These are phyloP conservation scores for Harpalus rubripes DNA, from an alignment of 2,888 invertebrate species.

Conservation along the genomic window DNA sequence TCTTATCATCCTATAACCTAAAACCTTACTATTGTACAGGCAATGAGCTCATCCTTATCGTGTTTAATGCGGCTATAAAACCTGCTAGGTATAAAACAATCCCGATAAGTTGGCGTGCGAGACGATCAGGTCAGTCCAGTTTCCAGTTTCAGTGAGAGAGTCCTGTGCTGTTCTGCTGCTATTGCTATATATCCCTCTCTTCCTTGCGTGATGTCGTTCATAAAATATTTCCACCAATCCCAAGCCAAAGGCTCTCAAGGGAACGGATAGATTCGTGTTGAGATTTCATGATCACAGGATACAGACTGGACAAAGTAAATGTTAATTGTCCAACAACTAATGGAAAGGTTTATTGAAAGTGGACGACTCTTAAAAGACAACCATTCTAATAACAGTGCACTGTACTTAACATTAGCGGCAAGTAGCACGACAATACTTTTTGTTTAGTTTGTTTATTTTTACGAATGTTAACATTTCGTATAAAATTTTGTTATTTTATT, in stretches of 20 bases:
- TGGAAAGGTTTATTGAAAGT: background rate
- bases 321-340: conserved; percentile 40
- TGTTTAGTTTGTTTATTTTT: too few species aligned
- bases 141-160: background rate
- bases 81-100: conserved; percentile 54
- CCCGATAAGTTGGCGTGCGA: conserved; percentile 58
- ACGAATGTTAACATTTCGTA: too few species aligned
- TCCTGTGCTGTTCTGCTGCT: background rate
- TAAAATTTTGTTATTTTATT: too few species aligned
- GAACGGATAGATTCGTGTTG: conserved; percentile 45
- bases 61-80: conserved; percentile 61
- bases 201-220: conserved; percentile 58
- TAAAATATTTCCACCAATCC: conserved; percentile 61
- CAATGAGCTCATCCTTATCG: conserved; percentile 56
- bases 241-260: conserved; percentile 12
- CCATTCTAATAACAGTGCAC: background rate
- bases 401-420: background rate
- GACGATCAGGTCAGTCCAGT: background rate
- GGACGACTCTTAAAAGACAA: background rate
- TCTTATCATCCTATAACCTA: conserved; percentile 30
- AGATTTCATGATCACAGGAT: conserved; percentile 40
- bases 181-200: background rate
- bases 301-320: conserved; percentile 33
- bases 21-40: conserved; percentile 43
- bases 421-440: too few species aligned